phyloP scores from a whole-genome alignment of 2,888 invertebrate genomes.

The Callimorpha dominula region DNA sequence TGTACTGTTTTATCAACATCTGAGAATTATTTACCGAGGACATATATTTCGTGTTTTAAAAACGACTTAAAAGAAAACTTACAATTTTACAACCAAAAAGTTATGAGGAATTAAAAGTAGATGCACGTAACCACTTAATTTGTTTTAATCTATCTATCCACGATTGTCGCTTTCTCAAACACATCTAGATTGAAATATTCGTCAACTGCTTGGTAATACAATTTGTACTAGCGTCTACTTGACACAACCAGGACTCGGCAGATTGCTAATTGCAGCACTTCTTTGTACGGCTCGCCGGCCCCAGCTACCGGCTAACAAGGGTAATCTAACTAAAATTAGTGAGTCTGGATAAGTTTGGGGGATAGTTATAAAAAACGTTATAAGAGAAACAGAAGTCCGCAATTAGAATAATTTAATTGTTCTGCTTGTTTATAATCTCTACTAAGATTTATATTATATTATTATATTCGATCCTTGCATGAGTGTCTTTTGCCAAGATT shows the following conservation, averaged over 20 bases:
- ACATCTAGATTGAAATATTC: conserved; percentile 47
- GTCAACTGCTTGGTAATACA: conserved; percentile 67
- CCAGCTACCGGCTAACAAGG: conserved; percentile 66
- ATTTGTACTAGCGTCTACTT: conserved; percentile 69
- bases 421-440: neutral
- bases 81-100: too few relatives aligned
- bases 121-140: too few relatives aligned
- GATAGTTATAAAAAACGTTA: conserved; percentile 26
- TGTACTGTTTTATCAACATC: neutral
- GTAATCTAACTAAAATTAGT: conserved; percentile 58
- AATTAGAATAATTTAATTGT: conserved; percentile 24
- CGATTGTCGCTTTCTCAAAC: conserved; percentile 19
- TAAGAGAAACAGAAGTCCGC: conserved; percentile 24
- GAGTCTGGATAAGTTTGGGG: conserved; percentile 33
- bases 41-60: neutral
- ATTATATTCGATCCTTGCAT: neutral
- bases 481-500: neutral
- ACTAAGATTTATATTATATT: neutral
- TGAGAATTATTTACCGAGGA: neutral
- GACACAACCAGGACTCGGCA: conserved; percentile 72
- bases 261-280: conserved; percentile 77
- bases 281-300: conserved; percentile 55
- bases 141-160: neutral
- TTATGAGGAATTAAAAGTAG: neutral
- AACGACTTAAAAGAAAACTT: neutral